Evolutionary conservation across 2,888 invertebrate species (phyloP).

Genomic region (Athrips mouffetella): DNA sequence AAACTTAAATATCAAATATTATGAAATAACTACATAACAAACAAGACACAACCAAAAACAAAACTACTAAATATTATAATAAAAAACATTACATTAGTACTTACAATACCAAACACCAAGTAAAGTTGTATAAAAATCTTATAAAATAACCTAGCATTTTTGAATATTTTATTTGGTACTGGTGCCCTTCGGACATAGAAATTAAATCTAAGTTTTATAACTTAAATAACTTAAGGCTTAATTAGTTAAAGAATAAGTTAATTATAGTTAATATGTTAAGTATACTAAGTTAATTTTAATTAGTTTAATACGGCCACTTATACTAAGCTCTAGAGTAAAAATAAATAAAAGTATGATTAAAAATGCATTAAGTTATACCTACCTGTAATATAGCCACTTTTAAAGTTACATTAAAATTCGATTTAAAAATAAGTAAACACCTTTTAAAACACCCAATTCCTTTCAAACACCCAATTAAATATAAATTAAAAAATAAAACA

Average conservation of each 20-base stretch:
- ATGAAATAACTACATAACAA: not conserved
- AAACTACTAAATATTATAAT: not conserved
- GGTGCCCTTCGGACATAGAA: slow-evolving; percentile 46
- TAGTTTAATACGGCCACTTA: slow-evolving; percentile 44
- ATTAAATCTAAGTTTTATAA: slow-evolving; percentile 22
- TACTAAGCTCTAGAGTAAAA: slow-evolving; percentile 19
- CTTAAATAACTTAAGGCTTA: not conserved
- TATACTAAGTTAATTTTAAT: slow-evolving; percentile 31
- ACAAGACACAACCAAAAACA: not conserved
- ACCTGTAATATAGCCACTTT: no score
- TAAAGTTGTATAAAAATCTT: not conserved
- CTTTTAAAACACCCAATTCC: no score
- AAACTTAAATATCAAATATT: not conserved
- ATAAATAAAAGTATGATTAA: slow-evolving; percentile 18
- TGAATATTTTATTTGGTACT: slow-evolving; percentile 71
- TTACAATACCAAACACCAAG: not conserved
- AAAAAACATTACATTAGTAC: not conserved
- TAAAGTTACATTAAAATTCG: no score
- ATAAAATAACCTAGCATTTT: slow-evolving; percentile 23
- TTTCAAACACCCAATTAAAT: not conserved
- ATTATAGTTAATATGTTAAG: slow-evolving; percentile 21
- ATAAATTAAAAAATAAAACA: not conserved
- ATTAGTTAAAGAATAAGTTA: slow-evolving; percentile 27
- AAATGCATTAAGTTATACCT: no score
- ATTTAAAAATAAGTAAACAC: no score